Conservation (phyloP, 2,113 vertebrate species). For the Girardinichthys multiradiatus region DNA sequence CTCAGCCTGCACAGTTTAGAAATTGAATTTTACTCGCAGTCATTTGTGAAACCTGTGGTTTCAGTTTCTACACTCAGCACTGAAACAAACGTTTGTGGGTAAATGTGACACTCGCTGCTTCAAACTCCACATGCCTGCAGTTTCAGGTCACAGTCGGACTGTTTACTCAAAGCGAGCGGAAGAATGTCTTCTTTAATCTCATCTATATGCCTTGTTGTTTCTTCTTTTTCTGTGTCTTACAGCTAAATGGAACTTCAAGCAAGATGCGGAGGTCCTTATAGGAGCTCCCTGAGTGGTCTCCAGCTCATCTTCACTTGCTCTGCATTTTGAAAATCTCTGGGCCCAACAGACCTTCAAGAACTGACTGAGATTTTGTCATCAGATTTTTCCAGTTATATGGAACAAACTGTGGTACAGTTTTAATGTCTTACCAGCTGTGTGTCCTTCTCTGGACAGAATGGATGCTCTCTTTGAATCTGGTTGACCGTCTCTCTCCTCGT, state of each 20-base stretch:
- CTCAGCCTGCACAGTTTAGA: constrained; percentile 18
- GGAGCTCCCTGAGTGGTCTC: constrained; percentile 21
- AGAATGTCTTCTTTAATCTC: constrained; percentile 14
- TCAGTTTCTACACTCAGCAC: constrained; percentile 51
- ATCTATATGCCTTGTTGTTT: constrained; percentile 27
- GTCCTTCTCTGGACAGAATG: constrained; percentile 65
- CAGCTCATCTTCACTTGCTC: constrained; percentile 38
- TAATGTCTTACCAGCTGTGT: constrained; percentile 52
- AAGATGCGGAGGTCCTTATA: constrained; percentile 30
- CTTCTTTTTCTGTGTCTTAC: constrained; percentile 22
- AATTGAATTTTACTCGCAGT: constrained; percentile 32
- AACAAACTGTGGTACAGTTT: constrained; percentile 40
- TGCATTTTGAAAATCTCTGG: constrained; percentile 43
- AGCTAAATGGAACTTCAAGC: constrained; percentile 61
- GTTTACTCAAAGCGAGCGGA: background rate
- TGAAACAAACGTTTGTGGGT: constrained; percentile 73
- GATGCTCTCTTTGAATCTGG: constrained; percentile 77
- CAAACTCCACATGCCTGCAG: constrained; percentile 32
- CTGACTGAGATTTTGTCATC: constrained; percentile 27
- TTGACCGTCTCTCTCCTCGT: constrained; percentile 62
- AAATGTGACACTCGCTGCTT: constrained; percentile 39
- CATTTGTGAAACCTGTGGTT: constrained; percentile 63
- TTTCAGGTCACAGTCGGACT: constrained; percentile 58
- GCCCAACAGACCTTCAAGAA: constrained; percentile 1
- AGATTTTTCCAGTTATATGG: constrained; percentile 37